Percentiles rank a stretch among this genome's conserved stretches.
Evolutionary conservation across 2,797 vertebrate genomes (phyloP).

Genomic region (Hippocampus kuda): DNA sequence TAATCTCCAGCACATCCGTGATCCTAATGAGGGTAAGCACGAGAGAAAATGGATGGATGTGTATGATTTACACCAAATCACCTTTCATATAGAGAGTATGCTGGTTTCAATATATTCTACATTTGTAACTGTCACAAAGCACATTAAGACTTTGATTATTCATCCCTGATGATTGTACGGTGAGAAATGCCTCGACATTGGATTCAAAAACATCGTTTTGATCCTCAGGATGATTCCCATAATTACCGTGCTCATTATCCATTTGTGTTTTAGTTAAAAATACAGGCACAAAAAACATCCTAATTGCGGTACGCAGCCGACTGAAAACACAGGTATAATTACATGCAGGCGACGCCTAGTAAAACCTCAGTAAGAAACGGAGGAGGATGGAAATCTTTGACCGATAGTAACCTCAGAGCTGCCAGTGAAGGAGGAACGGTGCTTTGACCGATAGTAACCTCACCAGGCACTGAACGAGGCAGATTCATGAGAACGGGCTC

Average conservation of each 20-base stretch:
- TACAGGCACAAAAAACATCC: neutral
- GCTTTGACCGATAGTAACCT: constrained; percentile 60
- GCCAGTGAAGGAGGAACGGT: constrained; percentile 24
- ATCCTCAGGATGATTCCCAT: neutral
- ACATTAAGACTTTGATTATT: neutral
- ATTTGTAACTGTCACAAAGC: no score
- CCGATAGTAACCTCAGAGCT: constrained; percentile 9
- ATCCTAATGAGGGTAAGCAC: no score
- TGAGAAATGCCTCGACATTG: neutral
- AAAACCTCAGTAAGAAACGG: neutral
- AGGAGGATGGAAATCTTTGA: neutral
- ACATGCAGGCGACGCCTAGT: neutral
- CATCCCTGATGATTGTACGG: neutral
- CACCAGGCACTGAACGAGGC: neutral
- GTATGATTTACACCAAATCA: neutral
- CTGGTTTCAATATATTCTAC: no score
- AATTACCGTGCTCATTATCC: neutral
- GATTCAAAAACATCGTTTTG: neutral
- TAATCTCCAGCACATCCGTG: no score
- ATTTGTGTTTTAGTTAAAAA: neutral
- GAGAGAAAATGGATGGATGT: neutral
- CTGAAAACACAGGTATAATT: neutral
- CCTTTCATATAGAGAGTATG: neutral
- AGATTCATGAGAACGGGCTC: neutral
- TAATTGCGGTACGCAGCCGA: neutral